Evolutionary conservation across 2,113 vertebrate genomes (phyloP), one percentile per base, ranked within the genome.

Genomic region (Oncorhynchus kisutch): DNA sequence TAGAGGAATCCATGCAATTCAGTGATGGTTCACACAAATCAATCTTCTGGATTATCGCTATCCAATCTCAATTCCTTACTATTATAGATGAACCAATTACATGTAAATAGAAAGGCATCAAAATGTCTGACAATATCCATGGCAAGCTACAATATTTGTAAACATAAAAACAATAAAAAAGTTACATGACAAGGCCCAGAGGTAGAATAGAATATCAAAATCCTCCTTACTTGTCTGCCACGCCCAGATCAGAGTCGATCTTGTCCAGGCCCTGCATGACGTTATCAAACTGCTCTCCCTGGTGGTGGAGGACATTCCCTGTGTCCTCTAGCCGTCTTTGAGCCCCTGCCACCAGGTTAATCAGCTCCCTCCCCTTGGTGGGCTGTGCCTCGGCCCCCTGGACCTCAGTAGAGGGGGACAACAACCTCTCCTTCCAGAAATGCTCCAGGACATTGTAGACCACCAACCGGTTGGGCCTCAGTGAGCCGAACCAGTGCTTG

Each of bases 401-500:
- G 9, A 85, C 80, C 29, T 79, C 90, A 25, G 85, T 78, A 0
- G 74, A 29, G 0, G 87, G 67, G 2, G 90, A 91, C 3, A 97
- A 27, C 2, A 99, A 90, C 69, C 90, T 88, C 73, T 97, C 96
- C 80, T 96, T 94, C 98, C 98, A 99, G 84, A 99, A 99, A 74
- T 99, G 98, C 87, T 97, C 96, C 0, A 99, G 87, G 71, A 99
- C 71, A 25, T 95, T 96, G 85, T 94, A 98, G 1, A 97, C 96
- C 0, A 90, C 95, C 59, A 94, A 93, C 20, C 97, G 90, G 76
- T 85, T 97, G 49, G 98, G 97, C 7, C 90, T 93, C 11, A 99
- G 86, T 1, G 97, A 97, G 18, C 96, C 90, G 80, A 99, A 99
- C 97, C 98, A 99, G 88, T 99, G 97, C 83, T 99, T 99, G 65